These are phyloP conservation scores for Atrichornis clamosus DNA, from an alignment of 2,113 vertebrate genomes.

Conservation along the genomic window DNA sequence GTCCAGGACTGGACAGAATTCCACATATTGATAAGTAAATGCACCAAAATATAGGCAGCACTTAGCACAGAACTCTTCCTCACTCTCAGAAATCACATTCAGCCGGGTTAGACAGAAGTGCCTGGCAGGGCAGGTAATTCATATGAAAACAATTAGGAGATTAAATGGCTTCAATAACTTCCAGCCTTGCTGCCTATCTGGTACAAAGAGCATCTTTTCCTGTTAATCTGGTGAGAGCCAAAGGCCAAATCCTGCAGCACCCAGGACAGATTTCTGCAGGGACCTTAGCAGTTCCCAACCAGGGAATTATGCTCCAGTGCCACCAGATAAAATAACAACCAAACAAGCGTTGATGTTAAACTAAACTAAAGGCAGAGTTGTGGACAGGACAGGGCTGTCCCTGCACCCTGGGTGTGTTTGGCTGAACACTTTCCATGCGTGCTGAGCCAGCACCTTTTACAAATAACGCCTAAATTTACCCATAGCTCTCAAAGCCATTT, in stretches of 20 bases:
- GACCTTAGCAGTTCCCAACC: background rate
- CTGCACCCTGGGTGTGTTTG: background rate
- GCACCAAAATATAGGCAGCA: background rate
- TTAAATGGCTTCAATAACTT: background rate
- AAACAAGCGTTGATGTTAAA: background rate
- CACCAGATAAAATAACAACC: background rate
- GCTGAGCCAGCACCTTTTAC: background rate
- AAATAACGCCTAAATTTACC: background rate
- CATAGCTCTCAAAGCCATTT: background rate
- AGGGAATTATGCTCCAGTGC: background rate
- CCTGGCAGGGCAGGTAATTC: background rate
- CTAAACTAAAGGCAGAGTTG: background rate
- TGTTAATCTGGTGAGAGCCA: background rate
- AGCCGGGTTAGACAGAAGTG: background rate
- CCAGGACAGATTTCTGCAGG: background rate
- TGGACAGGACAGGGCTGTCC: background rate
- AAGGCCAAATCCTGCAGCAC: background rate
- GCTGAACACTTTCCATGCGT: background rate
- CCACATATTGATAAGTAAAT: slow-evolving; percentile 50
- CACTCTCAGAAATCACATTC: background rate
- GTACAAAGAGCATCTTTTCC: background rate
- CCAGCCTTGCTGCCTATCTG: background rate
- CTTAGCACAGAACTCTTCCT: background rate
- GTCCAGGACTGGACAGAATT: slow-evolving; percentile 41
- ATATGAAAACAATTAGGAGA: background rate